Conservation (phyloP, 1,140 invertebrate genomes). For the Drosophila leontia region DNA sequence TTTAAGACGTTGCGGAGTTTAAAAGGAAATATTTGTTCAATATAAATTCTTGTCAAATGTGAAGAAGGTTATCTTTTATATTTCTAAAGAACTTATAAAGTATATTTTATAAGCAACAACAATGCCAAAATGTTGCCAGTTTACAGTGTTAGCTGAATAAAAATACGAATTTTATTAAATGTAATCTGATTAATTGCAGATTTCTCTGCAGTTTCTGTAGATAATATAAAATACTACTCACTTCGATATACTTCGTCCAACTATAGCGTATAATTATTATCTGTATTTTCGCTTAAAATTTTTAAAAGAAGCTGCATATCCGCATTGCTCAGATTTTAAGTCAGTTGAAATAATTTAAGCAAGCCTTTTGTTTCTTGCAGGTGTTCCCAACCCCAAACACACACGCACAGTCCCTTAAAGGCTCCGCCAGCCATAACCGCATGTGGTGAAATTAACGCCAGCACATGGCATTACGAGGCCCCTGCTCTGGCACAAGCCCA, state of each 20-base stretch:
- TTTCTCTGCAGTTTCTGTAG: too few species aligned
- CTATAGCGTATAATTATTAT: too few species aligned
- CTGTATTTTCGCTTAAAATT: too few species aligned
- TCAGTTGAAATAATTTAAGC: constrained; percentile 20
- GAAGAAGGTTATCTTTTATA: neutral
- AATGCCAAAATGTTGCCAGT: too few species aligned
- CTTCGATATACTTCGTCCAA: too few species aligned
- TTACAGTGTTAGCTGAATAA: too few species aligned
- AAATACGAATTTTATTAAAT: too few species aligned
- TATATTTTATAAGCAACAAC: too few species aligned
- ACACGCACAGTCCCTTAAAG: constrained; percentile 1
- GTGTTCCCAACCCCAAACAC: constrained; percentile 1
- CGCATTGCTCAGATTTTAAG: constrained; percentile 8
- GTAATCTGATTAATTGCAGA: too few species aligned
- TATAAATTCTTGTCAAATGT: neutral
- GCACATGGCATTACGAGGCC: constrained; percentile 50
- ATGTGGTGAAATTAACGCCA: constrained; percentile 71
- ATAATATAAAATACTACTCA: too few species aligned
- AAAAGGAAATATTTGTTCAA: neutral
- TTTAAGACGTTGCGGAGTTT: neutral
- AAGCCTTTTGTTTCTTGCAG: neutral
- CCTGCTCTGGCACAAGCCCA: neutral
- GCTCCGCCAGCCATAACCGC: constrained; percentile 20
- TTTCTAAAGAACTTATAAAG: too few species aligned
- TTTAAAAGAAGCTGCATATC: neutral